Evolutionary conservation across 2,888 invertebrate genomes (phyloP).

Genomic region (Andricus curvator): DNA sequence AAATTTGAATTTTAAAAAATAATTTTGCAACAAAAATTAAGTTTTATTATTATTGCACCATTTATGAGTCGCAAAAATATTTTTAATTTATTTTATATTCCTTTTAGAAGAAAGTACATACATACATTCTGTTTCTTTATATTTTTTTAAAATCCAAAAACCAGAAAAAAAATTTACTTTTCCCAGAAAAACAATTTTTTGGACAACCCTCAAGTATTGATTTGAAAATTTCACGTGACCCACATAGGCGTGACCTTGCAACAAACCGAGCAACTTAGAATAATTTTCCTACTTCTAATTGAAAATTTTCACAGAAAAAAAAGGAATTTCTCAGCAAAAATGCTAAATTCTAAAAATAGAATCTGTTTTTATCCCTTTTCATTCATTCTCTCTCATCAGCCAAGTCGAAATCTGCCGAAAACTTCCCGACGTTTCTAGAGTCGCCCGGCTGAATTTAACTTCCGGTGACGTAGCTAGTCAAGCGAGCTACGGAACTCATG

Average conservation of each 20-base stretch:
- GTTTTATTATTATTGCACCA: too few species aligned
- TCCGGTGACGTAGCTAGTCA: slow-evolving; percentile 51
- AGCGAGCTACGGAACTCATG: neutral
- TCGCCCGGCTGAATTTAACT: slow-evolving; percentile 45
- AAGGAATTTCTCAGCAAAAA: neutral
- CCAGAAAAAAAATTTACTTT: too few species aligned
- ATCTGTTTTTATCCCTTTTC: neutral
- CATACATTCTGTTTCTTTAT: too few species aligned
- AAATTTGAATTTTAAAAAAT: too few species aligned
- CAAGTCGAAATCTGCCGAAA: neutral
- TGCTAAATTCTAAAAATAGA: neutral
- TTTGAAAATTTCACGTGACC: neutral
- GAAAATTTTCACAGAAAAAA: neutral
- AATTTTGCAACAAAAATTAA: too few species aligned
- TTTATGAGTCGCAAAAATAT: too few species aligned
- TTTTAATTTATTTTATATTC: too few species aligned
- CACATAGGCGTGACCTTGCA: neutral
- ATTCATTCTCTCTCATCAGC: neutral
- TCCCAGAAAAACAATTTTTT: too few species aligned
- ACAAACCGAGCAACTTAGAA: neutral
- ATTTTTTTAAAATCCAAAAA: too few species aligned
- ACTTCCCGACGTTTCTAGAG: slow-evolving; percentile 63
- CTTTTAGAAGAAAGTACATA: too few species aligned
- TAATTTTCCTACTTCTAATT: neutral
- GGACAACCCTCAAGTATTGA: neutral